Evolutionary conservation across 2,888 invertebrate species (phyloP).

Genomic region (Parascotia fuliginaria): DNA sequence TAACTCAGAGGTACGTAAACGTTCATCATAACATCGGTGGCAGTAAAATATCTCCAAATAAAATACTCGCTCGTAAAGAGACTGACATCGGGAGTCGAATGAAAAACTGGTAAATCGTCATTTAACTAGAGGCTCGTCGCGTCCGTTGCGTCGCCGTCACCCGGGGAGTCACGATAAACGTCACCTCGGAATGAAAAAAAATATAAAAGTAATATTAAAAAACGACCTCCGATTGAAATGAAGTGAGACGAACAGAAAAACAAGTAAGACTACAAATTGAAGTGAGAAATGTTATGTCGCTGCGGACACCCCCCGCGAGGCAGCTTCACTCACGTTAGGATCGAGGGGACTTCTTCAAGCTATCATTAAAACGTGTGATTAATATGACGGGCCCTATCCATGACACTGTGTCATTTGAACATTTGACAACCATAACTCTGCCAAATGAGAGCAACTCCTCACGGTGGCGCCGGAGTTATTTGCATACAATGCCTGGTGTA

Average conservation of each 20-base stretch:
- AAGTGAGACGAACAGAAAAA: conserved; percentile 76
- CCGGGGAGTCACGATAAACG: conserved; percentile 81
- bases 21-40: conserved; percentile 81
- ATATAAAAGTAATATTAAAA: conserved; percentile 70
- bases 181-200: conserved; percentile 83
- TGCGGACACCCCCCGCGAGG: conserved; percentile 72
- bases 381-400: conserved; percentile 67
- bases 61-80: conserved; percentile 80
- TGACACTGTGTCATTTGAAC: conserved; percentile 63
- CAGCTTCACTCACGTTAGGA: conserved; percentile 46
- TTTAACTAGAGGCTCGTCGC: conserved; percentile 71
- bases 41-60: conserved; percentile 80
- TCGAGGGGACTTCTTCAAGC: conserved; percentile 45
- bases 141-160: conserved; percentile 64
- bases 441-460: conserved; percentile 69
- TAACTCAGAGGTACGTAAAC: conserved; percentile 68
- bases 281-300: conserved; percentile 82
- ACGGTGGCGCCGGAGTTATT: conserved; percentile 64
- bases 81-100: conserved; percentile 78
- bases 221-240: conserved; percentile 74
- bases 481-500: conserved; percentile 75
- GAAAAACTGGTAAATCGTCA: conserved; percentile 79
- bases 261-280: conserved; percentile 77
- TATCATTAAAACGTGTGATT: conserved; percentile 73
- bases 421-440: conserved; percentile 66